Conservation (phyloP, 2,888 invertebrate genomes). For the Clanis bilineata region DNA sequence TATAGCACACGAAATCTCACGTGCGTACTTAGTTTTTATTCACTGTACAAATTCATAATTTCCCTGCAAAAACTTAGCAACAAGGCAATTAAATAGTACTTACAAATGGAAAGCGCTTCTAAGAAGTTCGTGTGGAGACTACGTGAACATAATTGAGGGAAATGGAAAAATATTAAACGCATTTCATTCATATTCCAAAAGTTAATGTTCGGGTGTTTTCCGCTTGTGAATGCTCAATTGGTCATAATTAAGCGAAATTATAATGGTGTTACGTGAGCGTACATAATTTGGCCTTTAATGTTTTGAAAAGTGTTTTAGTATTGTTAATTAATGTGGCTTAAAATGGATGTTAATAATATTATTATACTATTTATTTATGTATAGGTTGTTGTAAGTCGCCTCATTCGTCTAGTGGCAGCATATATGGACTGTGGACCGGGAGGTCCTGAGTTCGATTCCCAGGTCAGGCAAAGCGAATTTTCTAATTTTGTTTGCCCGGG, state of each 20-base stretch:
- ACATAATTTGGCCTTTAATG: not conserved
- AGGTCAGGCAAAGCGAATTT: no score
- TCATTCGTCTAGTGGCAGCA: no score
- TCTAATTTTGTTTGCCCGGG: no score
- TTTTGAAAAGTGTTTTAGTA: not conserved
- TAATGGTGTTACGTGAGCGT: slow-evolving; percentile 12
- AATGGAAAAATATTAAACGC: slow-evolving; percentile 34
- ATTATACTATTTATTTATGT: not conserved
- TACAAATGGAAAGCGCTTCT: slow-evolving; percentile 35
- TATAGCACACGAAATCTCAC: no score
- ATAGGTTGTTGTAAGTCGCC: not conserved
- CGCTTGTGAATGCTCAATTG: slow-evolving; percentile 13
- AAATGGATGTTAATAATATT: not conserved
- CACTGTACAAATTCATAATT: not conserved
- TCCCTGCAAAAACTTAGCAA: slow-evolving; percentile 21
- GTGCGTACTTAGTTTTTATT: not conserved
- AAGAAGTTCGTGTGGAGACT: slow-evolving; percentile 39
- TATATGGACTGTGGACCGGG: no score
- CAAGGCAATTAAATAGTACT: slow-evolving; percentile 33
- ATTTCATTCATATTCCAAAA: slow-evolving; percentile 38
- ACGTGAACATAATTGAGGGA: slow-evolving; percentile 37
- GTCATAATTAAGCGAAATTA: slow-evolving; percentile 1
- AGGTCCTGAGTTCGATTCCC: no score
- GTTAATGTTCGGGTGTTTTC: slow-evolving; percentile 1
- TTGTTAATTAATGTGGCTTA: not conserved